These are phyloP conservation scores for Alloplasta piceator DNA, from an alignment of 2,888 invertebrate species.

Conservation along the genomic window DNA sequence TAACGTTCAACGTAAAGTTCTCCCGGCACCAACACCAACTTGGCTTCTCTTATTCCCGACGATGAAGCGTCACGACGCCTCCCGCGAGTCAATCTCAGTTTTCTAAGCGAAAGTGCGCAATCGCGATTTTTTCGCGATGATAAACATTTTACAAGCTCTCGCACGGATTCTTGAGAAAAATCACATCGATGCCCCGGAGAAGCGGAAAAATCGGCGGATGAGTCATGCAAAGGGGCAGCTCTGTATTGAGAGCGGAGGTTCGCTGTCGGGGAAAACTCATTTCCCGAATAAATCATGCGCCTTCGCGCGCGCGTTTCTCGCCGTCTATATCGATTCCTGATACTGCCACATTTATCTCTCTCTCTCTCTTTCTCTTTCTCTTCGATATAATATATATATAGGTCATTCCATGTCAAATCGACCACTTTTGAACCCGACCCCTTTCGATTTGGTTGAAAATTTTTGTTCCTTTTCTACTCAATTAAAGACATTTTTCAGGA, in stretches of 20 bases:
- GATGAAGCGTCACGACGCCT: too few species aligned
- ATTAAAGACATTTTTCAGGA: too few species aligned
- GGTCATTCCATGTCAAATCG: too few species aligned
- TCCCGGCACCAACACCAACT: neutral
- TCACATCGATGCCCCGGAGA: conserved; percentile 20
- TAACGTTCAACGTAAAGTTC: too few species aligned
- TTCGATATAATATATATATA: conserved; percentile 6
- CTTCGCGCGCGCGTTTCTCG: conserved; percentile 41
- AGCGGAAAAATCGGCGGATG: conserved; percentile 7
- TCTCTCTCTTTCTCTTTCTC: neutral
- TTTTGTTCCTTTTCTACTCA: too few species aligned
- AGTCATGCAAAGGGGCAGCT: conserved; percentile 18
- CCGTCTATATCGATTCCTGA: conserved; percentile 63
- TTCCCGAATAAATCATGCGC: conserved; percentile 64
- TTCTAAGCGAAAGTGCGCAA: too few species aligned
- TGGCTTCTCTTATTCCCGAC: conserved; percentile 19
- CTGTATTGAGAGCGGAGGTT: conserved; percentile 32
- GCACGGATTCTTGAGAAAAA: conserved; percentile 28
- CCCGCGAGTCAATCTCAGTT: too few species aligned
- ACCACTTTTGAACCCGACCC: too few species aligned
- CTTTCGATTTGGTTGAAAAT: too few species aligned
- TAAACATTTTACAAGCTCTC: conserved; percentile 49
- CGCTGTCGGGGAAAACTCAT: conserved; percentile 62
- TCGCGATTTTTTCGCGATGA: neutral
- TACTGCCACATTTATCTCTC: conserved; percentile 57